Evolutionary conservation across 2,797 vertebrate genomes (phyloP), one percentile per base, ranked within the genome.

Genomic region (Poeciliopsis paucimaculata): DNA sequence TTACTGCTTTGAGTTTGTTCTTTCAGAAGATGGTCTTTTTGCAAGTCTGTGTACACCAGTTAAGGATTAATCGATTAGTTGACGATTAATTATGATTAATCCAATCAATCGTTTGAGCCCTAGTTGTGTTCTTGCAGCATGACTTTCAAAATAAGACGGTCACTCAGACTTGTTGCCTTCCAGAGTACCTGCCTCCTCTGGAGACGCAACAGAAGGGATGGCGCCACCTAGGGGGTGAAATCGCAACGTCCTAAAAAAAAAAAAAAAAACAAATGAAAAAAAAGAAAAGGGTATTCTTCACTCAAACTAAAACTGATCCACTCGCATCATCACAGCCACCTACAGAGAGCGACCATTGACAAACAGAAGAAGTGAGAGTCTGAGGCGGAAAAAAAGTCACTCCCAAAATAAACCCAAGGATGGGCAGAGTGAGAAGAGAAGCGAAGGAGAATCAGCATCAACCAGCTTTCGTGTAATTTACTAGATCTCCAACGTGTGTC

Each of bases 131-230:
- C 74, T 77, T 31, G 28, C 53, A 72, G 18, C 23, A 1, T 88
- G 31, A 77, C 6, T 8, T 41, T 68, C 36, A 68, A 79, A 45
- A 13, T 1, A 13, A 64, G 64, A 76, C 51, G 2, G 45, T 83
- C 73, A 76, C 73, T 88, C 66, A 77, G 77, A 76, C 36, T 77
- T 49, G 66, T 77, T 60, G 70, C 75, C 75, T 55, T 96, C n/a
- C 95, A 99, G 98, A 99, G 94, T 94, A 95, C 95, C 95, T 98
- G 94, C 95, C 97, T 92, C 96, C 96, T 91, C 94, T 96, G 94
- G 93, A 95, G 96, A 94, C 90, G 23, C 91, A 97, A 95, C 95
- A 97, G 96, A 95, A 97, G 95, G 95, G 96, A 95, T 89, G 96
- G 96, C 53, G 96, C 95, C 95, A 98, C 96, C 96, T 99, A 95